Conservation (phyloP, 37 sponge, comb jelly and placozoan genomes). For the Axinella damicornis region DNA sequence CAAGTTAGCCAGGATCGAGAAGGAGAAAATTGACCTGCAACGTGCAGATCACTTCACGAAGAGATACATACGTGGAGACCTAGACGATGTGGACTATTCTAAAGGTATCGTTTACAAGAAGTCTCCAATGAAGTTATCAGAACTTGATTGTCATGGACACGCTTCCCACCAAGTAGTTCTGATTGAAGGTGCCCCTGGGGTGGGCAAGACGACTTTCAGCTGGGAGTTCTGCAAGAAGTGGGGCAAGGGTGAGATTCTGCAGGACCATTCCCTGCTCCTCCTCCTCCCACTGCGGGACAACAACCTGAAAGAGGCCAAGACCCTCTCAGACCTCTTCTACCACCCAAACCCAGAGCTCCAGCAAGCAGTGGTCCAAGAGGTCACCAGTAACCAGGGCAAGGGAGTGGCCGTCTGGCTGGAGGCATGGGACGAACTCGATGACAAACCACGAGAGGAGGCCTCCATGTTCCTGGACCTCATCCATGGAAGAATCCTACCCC, state of each 20-base stretch:
- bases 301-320: constrained; percentile 6
- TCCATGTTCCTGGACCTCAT: constrained; percentile 18
- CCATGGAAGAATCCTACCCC: constrained; percentile 14
- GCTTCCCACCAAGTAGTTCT: too few relatives aligned
- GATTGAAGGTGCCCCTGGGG: constrained; percentile 44
- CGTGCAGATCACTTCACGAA: too few relatives aligned
- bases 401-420: constrained; percentile 22
- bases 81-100: too few relatives aligned
- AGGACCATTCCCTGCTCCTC: constrained; percentile 1
- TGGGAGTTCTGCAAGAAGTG: constrained; percentile 32
- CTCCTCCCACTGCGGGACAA: constrained; percentile 24
- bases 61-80: too few relatives aligned
- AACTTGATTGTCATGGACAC: too few relatives aligned
- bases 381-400: background rate
- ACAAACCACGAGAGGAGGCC: background rate
- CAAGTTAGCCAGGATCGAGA: too few relatives aligned
- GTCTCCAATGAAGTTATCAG: too few relatives aligned
- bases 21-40: too few relatives aligned
- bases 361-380: background rate
- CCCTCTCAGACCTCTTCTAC: constrained; percentile 11
- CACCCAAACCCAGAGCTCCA: background rate
- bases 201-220: constrained; percentile 40
- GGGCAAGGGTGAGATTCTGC: background rate
- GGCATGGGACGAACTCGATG: constrained; percentile 42
- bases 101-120: too few relatives aligned